These are phyloP conservation scores for Scaptomyza montana DNA, from an alignment of 1,140 invertebrate species.

Conservation along the genomic window DNA sequence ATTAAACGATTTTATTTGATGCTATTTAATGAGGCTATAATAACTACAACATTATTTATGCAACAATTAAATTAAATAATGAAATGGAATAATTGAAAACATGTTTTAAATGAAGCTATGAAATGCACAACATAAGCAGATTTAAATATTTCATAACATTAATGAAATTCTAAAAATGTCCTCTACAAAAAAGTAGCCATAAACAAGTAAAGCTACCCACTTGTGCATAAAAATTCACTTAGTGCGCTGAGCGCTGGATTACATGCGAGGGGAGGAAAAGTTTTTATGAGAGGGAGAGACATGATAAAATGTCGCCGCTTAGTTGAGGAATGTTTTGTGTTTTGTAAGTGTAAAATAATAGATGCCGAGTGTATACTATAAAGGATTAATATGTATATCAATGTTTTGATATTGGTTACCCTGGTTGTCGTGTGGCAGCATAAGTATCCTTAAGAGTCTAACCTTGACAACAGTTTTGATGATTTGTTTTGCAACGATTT, in stretches of 20 bases:
- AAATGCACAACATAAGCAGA: not conserved
- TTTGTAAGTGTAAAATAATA: slow-evolving; percentile 79
- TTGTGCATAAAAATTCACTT: slow-evolving; percentile 64
- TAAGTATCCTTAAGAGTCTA: slow-evolving; percentile 7
- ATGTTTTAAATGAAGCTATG: not conserved
- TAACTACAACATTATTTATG: not conserved
- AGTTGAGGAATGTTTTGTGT: slow-evolving; percentile 64
- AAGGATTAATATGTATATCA: not conserved
- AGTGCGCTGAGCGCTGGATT: slow-evolving; percentile 51
- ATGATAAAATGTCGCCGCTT: slow-evolving; percentile 60
- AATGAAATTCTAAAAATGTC: not conserved
- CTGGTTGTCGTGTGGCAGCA: not conserved
- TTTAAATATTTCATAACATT: not conserved
- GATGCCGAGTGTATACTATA: no score
- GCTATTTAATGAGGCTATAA: not conserved
- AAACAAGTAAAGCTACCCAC: slow-evolving; percentile 28
- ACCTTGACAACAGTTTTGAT: slow-evolving; percentile 37
- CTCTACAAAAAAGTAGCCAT: not conserved
- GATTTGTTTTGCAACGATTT: slow-evolving; percentile 30
- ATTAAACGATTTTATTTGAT: not conserved
- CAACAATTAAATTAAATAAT: not conserved
- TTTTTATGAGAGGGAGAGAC: not conserved
- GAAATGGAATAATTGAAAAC: not conserved
- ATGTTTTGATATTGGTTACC: not conserved
- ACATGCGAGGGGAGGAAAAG: not conserved